Evolutionary conservation across 2,113 vertebrate species (phyloP).

Genomic region (Indri indri): DNA sequence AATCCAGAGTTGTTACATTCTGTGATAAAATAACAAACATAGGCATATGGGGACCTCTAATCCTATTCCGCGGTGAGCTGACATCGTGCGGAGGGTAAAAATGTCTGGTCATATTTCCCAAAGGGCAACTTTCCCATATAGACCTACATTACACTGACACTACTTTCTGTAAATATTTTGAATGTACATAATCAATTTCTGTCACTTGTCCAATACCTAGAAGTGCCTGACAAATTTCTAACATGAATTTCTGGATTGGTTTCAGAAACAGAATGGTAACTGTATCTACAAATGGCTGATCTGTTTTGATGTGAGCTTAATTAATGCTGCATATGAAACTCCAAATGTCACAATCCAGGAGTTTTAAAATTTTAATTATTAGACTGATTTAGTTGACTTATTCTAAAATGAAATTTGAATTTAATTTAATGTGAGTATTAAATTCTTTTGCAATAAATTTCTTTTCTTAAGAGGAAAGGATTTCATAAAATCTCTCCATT

Average conservation of each 20-base stretch:
- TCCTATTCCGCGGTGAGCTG: background rate
- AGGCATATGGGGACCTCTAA: background rate
- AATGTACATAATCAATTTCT: constrained; percentile 42
- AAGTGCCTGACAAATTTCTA: constrained; percentile 56
- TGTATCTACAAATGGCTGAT: constrained; percentile 29
- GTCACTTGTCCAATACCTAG: constrained; percentile 59
- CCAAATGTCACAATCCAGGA: constrained; percentile 57
- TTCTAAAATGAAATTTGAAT: constrained; percentile 55
- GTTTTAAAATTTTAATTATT: constrained; percentile 63
- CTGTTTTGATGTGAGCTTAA: constrained; percentile 46
- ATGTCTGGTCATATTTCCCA: constrained; percentile 20
- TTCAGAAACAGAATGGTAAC: constrained; percentile 50
- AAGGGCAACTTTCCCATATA: background rate
- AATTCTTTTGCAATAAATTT: constrained; percentile 34
- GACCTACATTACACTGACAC: background rate
- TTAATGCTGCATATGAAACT: constrained; percentile 52
- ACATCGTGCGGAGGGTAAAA: background rate
- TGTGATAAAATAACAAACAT: constrained; percentile 35
- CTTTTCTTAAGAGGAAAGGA: constrained; percentile 34
- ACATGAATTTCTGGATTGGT: constrained; percentile 48
- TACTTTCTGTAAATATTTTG: constrained; percentile 69
- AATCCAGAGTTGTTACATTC: background rate
- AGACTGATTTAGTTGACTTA: constrained; percentile 41
- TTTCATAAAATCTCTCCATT: constrained; percentile 23
- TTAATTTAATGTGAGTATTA: constrained; percentile 33